phyloP scores from a whole-genome alignment of 2,113 vertebrate genomes.

The Nyctereutes procyonoides region DNA sequence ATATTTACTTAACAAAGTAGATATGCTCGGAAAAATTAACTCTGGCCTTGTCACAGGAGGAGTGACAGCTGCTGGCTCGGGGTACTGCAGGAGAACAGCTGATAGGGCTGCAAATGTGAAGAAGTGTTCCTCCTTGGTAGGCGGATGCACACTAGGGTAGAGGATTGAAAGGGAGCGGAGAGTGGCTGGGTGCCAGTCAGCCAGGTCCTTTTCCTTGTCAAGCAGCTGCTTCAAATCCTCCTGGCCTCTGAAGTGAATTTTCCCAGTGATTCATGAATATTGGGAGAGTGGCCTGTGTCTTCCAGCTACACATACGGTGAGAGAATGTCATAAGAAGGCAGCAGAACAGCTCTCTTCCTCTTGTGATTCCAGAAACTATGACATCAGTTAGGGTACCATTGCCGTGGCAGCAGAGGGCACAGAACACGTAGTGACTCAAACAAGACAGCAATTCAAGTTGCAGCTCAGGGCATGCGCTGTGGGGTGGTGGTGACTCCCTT shows the following conservation, averaged over 20 bases:
- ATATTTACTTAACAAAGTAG: background rate
- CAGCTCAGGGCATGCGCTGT: background rate
- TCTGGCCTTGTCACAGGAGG: background rate
- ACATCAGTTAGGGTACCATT: too few relatives aligned
- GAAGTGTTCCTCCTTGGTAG: too few relatives aligned
- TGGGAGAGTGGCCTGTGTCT: too few relatives aligned
- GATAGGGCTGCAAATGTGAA: background rate
- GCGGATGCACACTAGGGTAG: rapidly evolving
- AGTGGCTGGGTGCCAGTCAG: too few relatives aligned
- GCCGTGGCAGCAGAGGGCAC: too few relatives aligned
- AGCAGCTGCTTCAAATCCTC: background rate
- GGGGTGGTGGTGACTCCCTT: too few relatives aligned
- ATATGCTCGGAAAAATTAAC: conserved; percentile 21
- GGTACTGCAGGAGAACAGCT: background rate
- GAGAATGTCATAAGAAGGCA: too few relatives aligned
- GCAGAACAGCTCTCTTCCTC: too few relatives aligned
- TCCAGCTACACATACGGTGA: too few relatives aligned
- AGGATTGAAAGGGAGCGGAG: rapidly evolving
- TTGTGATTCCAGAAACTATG: too few relatives aligned
- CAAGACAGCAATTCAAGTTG: too few relatives aligned
- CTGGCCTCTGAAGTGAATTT: background rate
- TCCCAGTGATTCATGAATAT: background rate
- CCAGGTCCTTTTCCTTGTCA: background rate
- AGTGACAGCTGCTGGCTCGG: background rate
- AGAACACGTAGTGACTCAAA: too few relatives aligned